A percentile compares a stretch with the other conserved stretches of the same genome.
phyloP scores from a whole-genome alignment of 2,113 vertebrate genomes.

The Lethenteron camtschaticum region DNA sequence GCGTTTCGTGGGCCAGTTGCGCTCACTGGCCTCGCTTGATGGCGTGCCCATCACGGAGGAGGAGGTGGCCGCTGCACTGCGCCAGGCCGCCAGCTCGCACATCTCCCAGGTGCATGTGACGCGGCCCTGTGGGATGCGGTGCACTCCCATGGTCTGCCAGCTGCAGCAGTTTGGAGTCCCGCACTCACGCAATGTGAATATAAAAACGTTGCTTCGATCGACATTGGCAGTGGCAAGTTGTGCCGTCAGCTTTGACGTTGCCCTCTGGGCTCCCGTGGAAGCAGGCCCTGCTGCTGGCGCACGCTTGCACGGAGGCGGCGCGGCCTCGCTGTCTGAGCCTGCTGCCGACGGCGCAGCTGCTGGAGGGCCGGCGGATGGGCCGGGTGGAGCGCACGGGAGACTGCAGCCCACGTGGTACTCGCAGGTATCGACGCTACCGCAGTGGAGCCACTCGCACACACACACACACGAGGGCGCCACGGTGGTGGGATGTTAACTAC shows the following conservation, averaged over 20 bases:
- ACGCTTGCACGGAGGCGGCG: conserved; percentile 24
- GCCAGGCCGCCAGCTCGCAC: conserved; percentile 20
- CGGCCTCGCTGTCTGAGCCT: conserved; percentile 36
- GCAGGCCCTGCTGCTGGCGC: conserved; percentile 27
- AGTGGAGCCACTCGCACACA: no score
- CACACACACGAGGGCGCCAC: no score
- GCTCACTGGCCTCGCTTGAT: conserved; percentile 31
- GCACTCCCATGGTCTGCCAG: no score
- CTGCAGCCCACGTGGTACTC: conserved; percentile 28
- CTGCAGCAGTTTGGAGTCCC: conserved; percentile 16
- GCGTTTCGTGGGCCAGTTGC: conserved; percentile 27
- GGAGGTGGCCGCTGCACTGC: conserved; percentile 14
- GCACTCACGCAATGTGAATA: no score
- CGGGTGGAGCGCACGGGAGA: conserved; percentile 20
- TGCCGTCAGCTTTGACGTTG: no score
- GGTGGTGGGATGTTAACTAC: no score
- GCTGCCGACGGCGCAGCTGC: conserved; percentile 35
- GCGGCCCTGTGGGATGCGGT: no score
- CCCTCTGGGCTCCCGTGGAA: no score
- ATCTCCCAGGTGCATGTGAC: conserved; percentile 27
- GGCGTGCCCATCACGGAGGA: conserved; percentile 26
- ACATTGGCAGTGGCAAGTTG: no score
- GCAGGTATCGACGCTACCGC: conserved; percentile 18
- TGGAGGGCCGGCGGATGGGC: conserved; percentile 25
- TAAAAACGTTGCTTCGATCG: no score